These are phyloP conservation scores for Argopecten irradians DNA, from an alignment of 1,140 invertebrate genomes.

Conservation along the genomic window DNA sequence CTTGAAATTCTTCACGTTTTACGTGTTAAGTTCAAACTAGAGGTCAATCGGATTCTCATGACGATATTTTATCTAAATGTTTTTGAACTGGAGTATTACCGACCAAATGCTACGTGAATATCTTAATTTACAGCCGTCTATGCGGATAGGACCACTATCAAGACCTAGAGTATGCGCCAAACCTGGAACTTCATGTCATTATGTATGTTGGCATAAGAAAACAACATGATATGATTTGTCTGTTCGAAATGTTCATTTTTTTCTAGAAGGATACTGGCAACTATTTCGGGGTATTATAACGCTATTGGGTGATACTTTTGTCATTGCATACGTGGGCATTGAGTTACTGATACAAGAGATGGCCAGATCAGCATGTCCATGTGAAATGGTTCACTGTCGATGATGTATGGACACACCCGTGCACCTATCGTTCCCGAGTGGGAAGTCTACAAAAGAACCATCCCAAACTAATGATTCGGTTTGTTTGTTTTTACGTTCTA, in stretches of 20 bases:
- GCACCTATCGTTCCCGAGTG: not conserved
- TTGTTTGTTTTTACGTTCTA: too few species aligned
- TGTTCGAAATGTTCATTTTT: not conserved
- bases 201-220: not conserved
- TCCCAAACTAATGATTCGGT: too few species aligned
- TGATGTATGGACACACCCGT: not conserved
- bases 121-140: not conserved
- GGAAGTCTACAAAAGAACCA: too few species aligned
- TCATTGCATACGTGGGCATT: not conserved
- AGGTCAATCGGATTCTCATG: conserved; percentile 12
- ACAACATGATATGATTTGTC: not conserved
- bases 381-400: not conserved
- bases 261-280: not conserved
- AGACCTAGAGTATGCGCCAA: not conserved
- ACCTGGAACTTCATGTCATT: not conserved
- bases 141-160: not conserved
- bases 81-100: not conserved
- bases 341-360: not conserved
- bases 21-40: not conserved
- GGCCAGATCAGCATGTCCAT: not conserved
- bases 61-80: conserved; percentile 23
- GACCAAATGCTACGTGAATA: not conserved
- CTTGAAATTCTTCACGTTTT: conserved; percentile 4
- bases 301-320: not conserved
- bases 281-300: not conserved